These are phyloP conservation scores for Sus cebifrons DNA, from an alignment of 2,797 vertebrate genomes.

Conservation along the genomic window DNA sequence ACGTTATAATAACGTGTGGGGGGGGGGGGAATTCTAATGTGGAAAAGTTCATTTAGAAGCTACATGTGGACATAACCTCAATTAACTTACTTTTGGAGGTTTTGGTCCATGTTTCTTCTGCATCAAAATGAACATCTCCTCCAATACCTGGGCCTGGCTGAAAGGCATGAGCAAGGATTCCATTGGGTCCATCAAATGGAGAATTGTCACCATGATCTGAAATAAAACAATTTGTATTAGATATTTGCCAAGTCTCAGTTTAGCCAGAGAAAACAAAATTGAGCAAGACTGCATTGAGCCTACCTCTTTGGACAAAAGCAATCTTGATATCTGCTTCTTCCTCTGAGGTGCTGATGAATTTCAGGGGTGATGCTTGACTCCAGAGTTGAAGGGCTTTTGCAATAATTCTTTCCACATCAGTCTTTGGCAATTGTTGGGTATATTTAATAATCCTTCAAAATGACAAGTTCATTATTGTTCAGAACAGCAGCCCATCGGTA, in stretches of 20 bases:
- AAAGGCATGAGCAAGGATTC: slow-evolving; percentile 95
- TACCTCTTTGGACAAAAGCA: slow-evolving; percentile 91
- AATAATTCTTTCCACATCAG: slow-evolving; percentile 90
- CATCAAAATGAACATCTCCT: slow-evolving; percentile 95
- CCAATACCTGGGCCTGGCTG: slow-evolving; percentile 93
- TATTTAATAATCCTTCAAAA: slow-evolving; percentile 91
- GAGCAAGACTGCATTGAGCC: rapidly evolving
- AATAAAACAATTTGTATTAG: slow-evolving; percentile 18
- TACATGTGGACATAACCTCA: not conserved
- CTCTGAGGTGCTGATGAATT: slow-evolving; percentile 88
- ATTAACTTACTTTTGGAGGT: slow-evolving; percentile 82
- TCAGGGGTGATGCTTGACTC: slow-evolving; percentile 91
- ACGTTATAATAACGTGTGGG: not conserved
- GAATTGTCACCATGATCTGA: slow-evolving; percentile 94
- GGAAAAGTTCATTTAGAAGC: not conserved
- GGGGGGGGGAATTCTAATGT: too few relatives aligned
- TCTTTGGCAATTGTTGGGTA: slow-evolving; percentile 89
- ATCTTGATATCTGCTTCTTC: slow-evolving; percentile 93
- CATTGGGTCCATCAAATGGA: slow-evolving; percentile 94
- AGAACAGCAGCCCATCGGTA: not conserved
- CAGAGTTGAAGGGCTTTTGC: slow-evolving; percentile 91
- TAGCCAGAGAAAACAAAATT: not conserved
- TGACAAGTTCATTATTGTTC: slow-evolving; percentile 50
- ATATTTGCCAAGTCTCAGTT: not conserved
- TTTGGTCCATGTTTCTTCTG: slow-evolving; percentile 93